phyloP scores from a whole-genome alignment of 2,888 invertebrate species.

The Acleris laterana region DNA sequence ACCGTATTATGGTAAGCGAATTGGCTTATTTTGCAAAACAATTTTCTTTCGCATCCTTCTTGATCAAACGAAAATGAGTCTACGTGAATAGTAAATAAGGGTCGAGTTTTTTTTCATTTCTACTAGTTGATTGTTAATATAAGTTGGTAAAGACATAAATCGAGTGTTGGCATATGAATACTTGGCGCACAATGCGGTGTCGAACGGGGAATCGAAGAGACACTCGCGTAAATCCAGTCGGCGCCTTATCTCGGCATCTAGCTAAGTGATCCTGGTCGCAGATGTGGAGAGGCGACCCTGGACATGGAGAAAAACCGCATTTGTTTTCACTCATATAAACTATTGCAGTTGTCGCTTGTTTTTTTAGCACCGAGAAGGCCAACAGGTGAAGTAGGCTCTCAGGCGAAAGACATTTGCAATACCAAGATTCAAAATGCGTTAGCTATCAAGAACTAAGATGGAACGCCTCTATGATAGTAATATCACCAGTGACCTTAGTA shows the following conservation, averaged over 20 bases:
- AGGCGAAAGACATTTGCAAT: too few relatives aligned
- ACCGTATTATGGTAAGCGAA: slow-evolving; percentile 57
- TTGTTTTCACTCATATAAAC: too few relatives aligned
- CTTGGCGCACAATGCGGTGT: slow-evolving; percentile 68
- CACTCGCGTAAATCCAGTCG: slow-evolving; percentile 62
- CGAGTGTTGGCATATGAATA: slow-evolving; percentile 77
- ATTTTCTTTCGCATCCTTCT: slow-evolving; percentile 7
- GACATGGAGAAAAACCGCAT: not conserved
- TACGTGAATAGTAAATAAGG: slow-evolving; percentile 32
- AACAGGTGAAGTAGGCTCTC: too few relatives aligned
- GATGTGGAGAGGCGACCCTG: slow-evolving; percentile 34
- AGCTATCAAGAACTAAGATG: too few relatives aligned
- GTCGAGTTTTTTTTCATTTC: slow-evolving; percentile 22
- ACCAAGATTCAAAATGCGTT: too few relatives aligned
- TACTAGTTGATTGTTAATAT: slow-evolving; percentile 37
- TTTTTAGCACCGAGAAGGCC: too few relatives aligned
- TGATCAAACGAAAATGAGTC: slow-evolving; percentile 30
- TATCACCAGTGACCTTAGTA: too few relatives aligned
- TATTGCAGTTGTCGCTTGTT: too few relatives aligned
- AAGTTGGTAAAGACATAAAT: slow-evolving; percentile 64
- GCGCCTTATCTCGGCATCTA: slow-evolving; percentile 63
- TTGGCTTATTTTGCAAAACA: slow-evolving; percentile 35
- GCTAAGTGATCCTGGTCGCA: slow-evolving; percentile 51
- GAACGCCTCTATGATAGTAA: too few relatives aligned
- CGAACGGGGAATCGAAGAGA: slow-evolving; percentile 51